Evolutionary conservation across 2,113 vertebrate species (phyloP), one percentile per base, ranked within the genome.

Genomic region (Podilymbus podiceps): DNA sequence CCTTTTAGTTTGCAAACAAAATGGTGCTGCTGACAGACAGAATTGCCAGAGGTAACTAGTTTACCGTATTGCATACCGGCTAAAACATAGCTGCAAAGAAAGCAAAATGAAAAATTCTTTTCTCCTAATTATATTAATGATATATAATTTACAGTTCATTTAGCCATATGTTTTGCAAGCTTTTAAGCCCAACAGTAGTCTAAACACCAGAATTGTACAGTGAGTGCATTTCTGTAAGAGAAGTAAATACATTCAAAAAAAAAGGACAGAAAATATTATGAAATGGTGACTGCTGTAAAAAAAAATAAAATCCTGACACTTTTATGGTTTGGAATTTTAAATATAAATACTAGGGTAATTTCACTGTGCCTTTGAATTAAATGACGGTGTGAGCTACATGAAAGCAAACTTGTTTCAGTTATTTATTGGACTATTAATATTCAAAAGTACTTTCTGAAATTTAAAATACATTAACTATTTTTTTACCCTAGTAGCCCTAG

Each of bases 1-100:
- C 49, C 53, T 76, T 95, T 85, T 60, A 25, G 58, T 94, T 93
- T 90, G 85, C 60, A 95, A 97, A 97, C 46, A 95, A 85, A 96
- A 88, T 35, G 27, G 53, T 85, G 60, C 25, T 80, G 64, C 67
- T 93, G 78, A 52, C 88, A 90, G 58, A 28, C 47, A 89, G 87
- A 95, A 78, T 5, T 90, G 60, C 66, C 56, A 75, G 60, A 90
- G 52, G 66, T 86, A 85, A 83, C 56, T 42, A 88, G 49, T 55
- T 94, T 50, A 95, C 44, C 12, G 4, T 49, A 66, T 24, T 52
- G 47, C 53, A 62, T 60, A 56, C 60, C 69, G 88, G 44, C 42
- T 86, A 95, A 94, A 93, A 74, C 11, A 53, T 5, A 80, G 76
- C 25, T 88, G 31, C 46, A 28, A 81, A 88, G 68, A 86, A 95